A percentile compares a stretch with the other conserved stretches of the same genome.
phyloP scores from a whole-genome alignment of 2,888 invertebrate genomes.

The Scaptomyza reducta region DNA sequence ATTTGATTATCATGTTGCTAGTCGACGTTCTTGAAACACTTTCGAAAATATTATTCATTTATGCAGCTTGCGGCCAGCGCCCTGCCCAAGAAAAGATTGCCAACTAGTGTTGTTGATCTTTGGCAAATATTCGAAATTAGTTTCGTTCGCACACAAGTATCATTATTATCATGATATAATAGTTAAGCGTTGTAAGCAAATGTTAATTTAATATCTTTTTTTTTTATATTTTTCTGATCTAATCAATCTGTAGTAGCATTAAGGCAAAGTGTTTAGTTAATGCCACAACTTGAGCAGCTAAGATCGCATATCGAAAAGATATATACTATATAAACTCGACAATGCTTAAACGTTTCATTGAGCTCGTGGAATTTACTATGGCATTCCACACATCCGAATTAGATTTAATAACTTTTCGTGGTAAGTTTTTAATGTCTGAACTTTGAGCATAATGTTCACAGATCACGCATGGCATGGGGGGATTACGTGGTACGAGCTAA shows the following conservation, averaged over 20 bases:
- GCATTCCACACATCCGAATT: not conserved
- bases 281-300: slow-evolving; percentile 1
- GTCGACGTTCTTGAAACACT: slow-evolving; percentile 16
- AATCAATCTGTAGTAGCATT: not conserved
- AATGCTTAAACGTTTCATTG: not conserved
- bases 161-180: not conserved
- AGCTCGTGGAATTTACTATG: not conserved
- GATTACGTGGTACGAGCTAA: too few relatives aligned
- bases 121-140: slow-evolving; percentile 9
- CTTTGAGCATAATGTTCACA: slow-evolving; percentile 8
- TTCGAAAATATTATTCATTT: slow-evolving; percentile 15
- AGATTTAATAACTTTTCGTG: slow-evolving; percentile 12
- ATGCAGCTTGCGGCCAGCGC: slow-evolving; percentile 27
- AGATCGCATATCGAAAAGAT: slow-evolving; percentile 1
- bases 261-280: not conserved
- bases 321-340: not conserved
- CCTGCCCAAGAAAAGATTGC: slow-evolving; percentile 7
- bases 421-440: slow-evolving; percentile 5
- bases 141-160: not conserved
- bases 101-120: slow-evolving; percentile 1
- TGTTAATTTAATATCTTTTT: too few relatives aligned
- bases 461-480: slow-evolving; percentile 7
- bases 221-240: too few relatives aligned
- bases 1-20: slow-evolving; percentile 18
- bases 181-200: too few relatives aligned